phyloP scores from a whole-genome alignment of 2,888 invertebrate species.

The Colostygia pectinataria region DNA sequence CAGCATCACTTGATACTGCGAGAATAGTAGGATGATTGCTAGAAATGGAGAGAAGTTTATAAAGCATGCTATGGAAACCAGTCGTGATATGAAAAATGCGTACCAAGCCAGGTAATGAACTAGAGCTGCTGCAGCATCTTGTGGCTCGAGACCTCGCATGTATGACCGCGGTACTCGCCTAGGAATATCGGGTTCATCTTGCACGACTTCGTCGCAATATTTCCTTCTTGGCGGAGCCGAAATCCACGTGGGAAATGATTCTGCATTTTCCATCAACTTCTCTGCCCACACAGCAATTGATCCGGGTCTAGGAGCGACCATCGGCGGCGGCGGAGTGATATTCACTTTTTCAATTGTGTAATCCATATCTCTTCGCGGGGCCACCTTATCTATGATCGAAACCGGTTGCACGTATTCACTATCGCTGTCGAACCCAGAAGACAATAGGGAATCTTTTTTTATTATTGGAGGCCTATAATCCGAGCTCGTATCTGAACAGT shows the following conservation, averaged over 20 bases:
- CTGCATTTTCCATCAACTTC: conserved; percentile 81
- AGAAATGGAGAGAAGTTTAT: conserved; percentile 86
- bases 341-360: conserved; percentile 69
- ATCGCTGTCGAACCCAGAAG: conserved; percentile 56
- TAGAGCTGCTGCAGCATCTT: conserved; percentile 87
- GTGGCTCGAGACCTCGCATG: conserved; percentile 87
- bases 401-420: conserved; percentile 66
- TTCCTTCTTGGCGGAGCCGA: conserved; percentile 74
- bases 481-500: conserved; percentile 61
- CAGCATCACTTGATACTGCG: conserved; percentile 87
- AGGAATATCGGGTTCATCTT: conserved; percentile 69
- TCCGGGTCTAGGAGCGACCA: conserved; percentile 66
- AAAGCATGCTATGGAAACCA: conserved; percentile 87
- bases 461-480: conserved; percentile 56
- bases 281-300: conserved; percentile 75
- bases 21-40: conserved; percentile 82
- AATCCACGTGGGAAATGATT: conserved; percentile 77
- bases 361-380: conserved; percentile 56
- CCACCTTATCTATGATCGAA: conserved; percentile 68
- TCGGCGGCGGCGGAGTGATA: conserved; percentile 75
- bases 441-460: conserved; percentile 33
- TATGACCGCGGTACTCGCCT: conserved; percentile 72
- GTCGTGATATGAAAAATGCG: conserved; percentile 87
- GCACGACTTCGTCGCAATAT: conserved; percentile 56
- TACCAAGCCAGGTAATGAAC: conserved; percentile 91